A percentile compares a stretch with the other conserved stretches of the same genome.
phyloP scores from a whole-genome alignment of 2,888 invertebrate species.

The Taenaris catops region DNA sequence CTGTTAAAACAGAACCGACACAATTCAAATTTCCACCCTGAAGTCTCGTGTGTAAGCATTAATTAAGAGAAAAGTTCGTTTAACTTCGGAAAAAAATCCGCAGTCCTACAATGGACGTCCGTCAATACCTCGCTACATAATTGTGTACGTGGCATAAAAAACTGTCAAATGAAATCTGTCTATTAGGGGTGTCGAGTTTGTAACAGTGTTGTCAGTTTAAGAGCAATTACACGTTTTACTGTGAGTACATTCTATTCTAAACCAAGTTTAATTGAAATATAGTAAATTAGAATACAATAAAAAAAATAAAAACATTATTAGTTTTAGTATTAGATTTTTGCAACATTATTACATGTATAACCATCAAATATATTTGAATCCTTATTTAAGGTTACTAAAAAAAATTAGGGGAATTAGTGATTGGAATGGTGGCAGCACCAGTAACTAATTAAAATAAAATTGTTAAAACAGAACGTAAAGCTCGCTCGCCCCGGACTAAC shows the following conservation, averaged over 20 bases:
- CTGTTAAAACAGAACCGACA: neutral
- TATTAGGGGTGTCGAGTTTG: constrained; percentile 50
- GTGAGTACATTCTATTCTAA: too few relatives aligned
- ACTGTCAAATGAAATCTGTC: constrained; percentile 55
- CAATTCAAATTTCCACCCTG: constrained; percentile 5
- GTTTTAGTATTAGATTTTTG: too few relatives aligned
- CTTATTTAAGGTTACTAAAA: too few relatives aligned
- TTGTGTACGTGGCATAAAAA: constrained; percentile 34
- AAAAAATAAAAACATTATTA: too few relatives aligned
- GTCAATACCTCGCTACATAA: constrained; percentile 25
- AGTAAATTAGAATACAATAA: too few relatives aligned
- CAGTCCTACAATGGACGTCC: constrained; percentile 24
- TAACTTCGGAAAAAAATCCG: constrained; percentile 19
- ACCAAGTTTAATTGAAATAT: too few relatives aligned
- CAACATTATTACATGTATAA: too few relatives aligned
- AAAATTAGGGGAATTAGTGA: neutral
- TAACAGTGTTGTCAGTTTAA: neutral
- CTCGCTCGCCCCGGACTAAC: constrained; percentile 60
- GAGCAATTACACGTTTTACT: too few relatives aligned
- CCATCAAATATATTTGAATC: too few relatives aligned
- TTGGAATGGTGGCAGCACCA: constrained; percentile 14
- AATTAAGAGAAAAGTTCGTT: constrained; percentile 24
- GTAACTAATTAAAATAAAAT: constrained; percentile 78
- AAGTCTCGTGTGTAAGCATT: constrained; percentile 12
- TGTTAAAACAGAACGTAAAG: constrained; percentile 64